Percentiles rank a stretch among this genome's conserved stretches.
These are phyloP conservation scores for Orientallactaga sibirica DNA, from an alignment of 2,797 vertebrate genomes.

Conservation along the genomic window DNA sequence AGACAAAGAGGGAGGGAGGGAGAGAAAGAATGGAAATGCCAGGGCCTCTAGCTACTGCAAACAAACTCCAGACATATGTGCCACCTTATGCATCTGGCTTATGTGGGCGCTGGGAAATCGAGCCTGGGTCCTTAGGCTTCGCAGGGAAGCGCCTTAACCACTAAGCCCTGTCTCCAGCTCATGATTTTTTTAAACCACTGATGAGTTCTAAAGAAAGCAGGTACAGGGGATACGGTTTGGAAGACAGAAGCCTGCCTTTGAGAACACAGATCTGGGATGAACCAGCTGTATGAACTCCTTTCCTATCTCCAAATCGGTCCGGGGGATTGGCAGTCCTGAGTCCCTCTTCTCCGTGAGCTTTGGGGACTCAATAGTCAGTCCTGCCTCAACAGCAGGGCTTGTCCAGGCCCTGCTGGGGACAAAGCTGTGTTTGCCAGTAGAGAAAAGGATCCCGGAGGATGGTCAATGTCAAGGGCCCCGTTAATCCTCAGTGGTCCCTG, in stretches of 20 bases:
- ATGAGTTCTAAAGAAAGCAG: background rate
- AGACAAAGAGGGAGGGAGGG: no score
- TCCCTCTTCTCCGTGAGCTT: fast-evolving
- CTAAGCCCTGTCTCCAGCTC: no score
- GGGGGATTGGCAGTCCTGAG: fast-evolving
- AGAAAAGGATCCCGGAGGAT: no score
- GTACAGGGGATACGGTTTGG: no score
- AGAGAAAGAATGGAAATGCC: no score
- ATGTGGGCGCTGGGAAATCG: no score
- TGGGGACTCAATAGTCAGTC: fast-evolving
- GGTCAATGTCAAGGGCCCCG: fast-evolving
- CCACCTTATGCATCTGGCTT: no score
- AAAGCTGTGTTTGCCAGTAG: background rate
- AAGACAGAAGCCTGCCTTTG: background rate
- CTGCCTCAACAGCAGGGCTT: fast-evolving
- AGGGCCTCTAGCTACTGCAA: no score
- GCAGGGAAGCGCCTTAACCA: no score
- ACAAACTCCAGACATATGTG: no score
- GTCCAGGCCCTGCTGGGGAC: fast-evolving
- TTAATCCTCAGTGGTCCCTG: fast-evolving
- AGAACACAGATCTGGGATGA: background rate
- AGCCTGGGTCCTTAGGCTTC: no score
- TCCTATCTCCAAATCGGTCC: background rate
- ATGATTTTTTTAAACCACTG: background rate
- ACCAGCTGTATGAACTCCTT: fast-evolving